Percentiles rank a stretch among this genome's conserved stretches.
These are phyloP conservation scores for Sebastes minor DNA, from an alignment of 2,797 vertebrate species.

Conservation along the genomic window DNA sequence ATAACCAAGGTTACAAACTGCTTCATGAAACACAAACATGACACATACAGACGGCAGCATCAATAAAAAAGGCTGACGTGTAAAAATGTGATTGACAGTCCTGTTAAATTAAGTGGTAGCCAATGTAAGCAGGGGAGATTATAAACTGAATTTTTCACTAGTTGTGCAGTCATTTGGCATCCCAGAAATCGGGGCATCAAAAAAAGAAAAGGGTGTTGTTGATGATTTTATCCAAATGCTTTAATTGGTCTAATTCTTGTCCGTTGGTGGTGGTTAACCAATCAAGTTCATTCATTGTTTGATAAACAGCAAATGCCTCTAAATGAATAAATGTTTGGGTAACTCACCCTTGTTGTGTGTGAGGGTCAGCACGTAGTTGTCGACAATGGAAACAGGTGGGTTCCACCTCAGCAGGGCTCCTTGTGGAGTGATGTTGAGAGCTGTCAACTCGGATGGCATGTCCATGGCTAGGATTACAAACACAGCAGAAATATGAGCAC, in stretches of 20 bases:
- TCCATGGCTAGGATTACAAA: conserved; percentile 88
- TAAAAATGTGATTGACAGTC: background rate
- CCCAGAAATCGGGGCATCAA: background rate
- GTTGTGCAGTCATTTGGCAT: background rate
- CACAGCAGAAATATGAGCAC: background rate
- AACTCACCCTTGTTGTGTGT: conserved; percentile 86
- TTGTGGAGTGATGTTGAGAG: conserved; percentile 91
- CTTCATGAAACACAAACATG: background rate
- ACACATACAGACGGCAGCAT: background rate
- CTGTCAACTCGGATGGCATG: conserved; percentile 87
- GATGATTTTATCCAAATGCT: background rate
- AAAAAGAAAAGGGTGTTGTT: background rate
- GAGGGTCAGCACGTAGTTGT: conserved; percentile 91
- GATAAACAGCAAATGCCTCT: background rate
- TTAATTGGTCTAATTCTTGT: background rate
- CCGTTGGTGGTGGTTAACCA: background rate
- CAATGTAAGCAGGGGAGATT: background rate
- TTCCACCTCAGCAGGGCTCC: conserved; percentile 92
- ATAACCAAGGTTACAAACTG: background rate
- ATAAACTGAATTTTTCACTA: background rate
- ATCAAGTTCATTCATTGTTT: background rate
- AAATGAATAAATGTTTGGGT: background rate
- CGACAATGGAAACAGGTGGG: conserved; percentile 86
- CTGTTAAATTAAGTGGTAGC: background rate
- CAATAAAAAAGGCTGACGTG: background rate